These are phyloP conservation scores for Oryzias curvinotus DNA, from an alignment of 2,113 vertebrate genomes.

Conservation along the genomic window DNA sequence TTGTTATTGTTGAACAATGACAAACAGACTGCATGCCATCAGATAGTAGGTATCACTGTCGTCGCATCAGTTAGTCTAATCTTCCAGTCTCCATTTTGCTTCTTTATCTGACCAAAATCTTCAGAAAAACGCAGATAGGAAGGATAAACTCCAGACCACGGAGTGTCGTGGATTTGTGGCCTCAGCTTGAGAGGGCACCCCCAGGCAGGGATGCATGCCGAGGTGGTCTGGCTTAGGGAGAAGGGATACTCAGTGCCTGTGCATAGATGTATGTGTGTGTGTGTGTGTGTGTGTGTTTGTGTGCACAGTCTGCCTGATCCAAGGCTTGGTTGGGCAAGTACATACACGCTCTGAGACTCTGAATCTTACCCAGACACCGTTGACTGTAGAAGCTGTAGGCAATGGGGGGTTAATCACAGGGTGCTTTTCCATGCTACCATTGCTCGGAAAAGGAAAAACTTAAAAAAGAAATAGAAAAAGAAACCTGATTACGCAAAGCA, in stretches of 20 bases:
- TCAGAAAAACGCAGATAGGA: slow-evolving; percentile 50
- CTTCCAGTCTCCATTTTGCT: slow-evolving; percentile 40
- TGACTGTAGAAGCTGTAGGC: slow-evolving; percentile 24
- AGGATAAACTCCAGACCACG: slow-evolving; percentile 56
- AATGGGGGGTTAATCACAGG: slow-evolving; percentile 38
- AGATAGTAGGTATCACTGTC: slow-evolving; percentile 57
- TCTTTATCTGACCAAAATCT: slow-evolving; percentile 52
- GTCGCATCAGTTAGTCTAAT: slow-evolving; percentile 58
- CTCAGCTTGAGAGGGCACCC: slow-evolving; percentile 49
- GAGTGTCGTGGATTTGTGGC: slow-evolving; percentile 38
- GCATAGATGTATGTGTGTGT: slow-evolving; percentile 20
- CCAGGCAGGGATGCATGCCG: slow-evolving; percentile 39
- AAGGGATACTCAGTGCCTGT: slow-evolving; percentile 12
- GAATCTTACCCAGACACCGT: slow-evolving; percentile 23
- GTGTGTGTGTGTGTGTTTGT: slow-evolving; percentile 23
- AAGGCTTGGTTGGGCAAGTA: slow-evolving; percentile 63
- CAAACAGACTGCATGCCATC: slow-evolving; percentile 30
- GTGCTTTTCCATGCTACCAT: slow-evolving; percentile 35
- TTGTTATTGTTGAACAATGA: slow-evolving; percentile 22
- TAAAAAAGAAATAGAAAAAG: slow-evolving; percentile 10
- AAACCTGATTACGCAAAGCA: neutral
- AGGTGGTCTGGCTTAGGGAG: slow-evolving; percentile 34
- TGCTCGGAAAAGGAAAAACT: neutral
- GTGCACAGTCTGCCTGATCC: slow-evolving; percentile 52
- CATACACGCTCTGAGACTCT: slow-evolving; percentile 48